Percentiles rank a stretch among this genome's conserved stretches.
phyloP scores from a whole-genome alignment of 2,888 invertebrate species.

The Troglohyphantes excavatus region DNA sequence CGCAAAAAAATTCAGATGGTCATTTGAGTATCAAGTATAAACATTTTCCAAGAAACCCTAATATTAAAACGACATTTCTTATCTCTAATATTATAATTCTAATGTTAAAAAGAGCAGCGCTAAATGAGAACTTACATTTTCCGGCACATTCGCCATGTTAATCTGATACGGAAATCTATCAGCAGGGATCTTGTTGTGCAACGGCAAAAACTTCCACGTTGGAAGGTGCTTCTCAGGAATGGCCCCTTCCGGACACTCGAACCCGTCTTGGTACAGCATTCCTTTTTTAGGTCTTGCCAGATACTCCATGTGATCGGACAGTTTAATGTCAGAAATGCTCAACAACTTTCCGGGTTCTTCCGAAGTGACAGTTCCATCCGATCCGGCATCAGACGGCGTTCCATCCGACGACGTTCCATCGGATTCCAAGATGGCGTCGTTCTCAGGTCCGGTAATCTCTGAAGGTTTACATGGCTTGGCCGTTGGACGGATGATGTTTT shows the following conservation, averaged over 20 bases:
- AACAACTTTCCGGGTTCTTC: not conserved
- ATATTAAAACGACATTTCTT: too few species aligned
- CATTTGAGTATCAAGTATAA: too few species aligned
- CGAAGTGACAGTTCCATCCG: not conserved
- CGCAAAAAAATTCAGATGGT: too few species aligned
- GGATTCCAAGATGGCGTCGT: not conserved
- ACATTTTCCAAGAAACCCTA: too few species aligned
- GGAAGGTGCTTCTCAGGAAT: constrained; percentile 48
- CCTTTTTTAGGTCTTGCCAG: constrained; percentile 59
- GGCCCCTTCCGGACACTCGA: constrained; percentile 22
- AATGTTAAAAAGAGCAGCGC: too few species aligned
- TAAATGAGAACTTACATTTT: constrained; percentile 33
- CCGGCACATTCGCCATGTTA: constrained; percentile 18
- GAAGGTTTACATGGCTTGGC: not conserved
- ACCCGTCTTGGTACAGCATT: constrained; percentile 12
- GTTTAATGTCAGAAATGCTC: not conserved
- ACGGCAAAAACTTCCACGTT: constrained; percentile 40
- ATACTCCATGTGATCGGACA: constrained; percentile 44
- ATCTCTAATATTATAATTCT: not conserved
- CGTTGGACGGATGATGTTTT: not conserved
- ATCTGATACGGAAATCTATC: constrained; percentile 26
- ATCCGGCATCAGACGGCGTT: not conserved
- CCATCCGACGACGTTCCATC: too few species aligned
- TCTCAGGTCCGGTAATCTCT: not conserved
- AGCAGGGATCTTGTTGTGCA: constrained; percentile 51